Base-by-base conservation (phyloP, 2,113 vertebrate genomes). In the Helogale parvula region DNA sequence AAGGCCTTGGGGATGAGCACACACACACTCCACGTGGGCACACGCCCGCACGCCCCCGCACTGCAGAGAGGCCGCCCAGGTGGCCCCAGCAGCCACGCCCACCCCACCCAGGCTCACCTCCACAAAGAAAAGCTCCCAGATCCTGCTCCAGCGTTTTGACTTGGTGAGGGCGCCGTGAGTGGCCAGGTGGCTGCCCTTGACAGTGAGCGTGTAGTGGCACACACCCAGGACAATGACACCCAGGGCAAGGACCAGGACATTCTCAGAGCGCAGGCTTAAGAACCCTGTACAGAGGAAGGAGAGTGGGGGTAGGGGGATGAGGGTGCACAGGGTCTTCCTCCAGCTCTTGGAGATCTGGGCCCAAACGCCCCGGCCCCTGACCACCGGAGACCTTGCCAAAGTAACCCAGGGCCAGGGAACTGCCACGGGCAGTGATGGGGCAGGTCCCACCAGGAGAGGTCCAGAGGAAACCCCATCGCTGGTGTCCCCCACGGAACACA, bases 151-250 rank as follows among this genome's bases (percentile, higher is more conserved):
- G 60, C 98, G 91, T 72, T 97, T 99, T 33, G 99, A 99, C 77
- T 99, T 98, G 0, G 99, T 99, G 97, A 99, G 99, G 0, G 99
- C 98, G 0, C 99, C 99, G 45, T 99, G 99, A 92, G 99, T 99
- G 94, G 99, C 99, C 98, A 99, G 98, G 90, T 99, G 99, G 15
- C 99, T 99, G 87, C 99, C 99, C 95, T 99, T 99, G 96, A 99
- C 95, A 0, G 99, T 98, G 98, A 99, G 98, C 3, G 99, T 98
- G 0, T 98, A 99, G 77, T 99, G 99, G 29, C 98, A 99, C 72
- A 99, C 96, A 0, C 99, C 99, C 71, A 99, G 99, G 94, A 98
- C 90, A 91, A 99, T 23, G 95, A 99, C 9, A 54, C 99, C 99
- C 3, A 5, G 65, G 7, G 97, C 95, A 74, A 99, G 99, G 41